These are phyloP conservation scores for Meloe dianella DNA, from an alignment of 2,888 invertebrate species.

Conservation along the genomic window DNA sequence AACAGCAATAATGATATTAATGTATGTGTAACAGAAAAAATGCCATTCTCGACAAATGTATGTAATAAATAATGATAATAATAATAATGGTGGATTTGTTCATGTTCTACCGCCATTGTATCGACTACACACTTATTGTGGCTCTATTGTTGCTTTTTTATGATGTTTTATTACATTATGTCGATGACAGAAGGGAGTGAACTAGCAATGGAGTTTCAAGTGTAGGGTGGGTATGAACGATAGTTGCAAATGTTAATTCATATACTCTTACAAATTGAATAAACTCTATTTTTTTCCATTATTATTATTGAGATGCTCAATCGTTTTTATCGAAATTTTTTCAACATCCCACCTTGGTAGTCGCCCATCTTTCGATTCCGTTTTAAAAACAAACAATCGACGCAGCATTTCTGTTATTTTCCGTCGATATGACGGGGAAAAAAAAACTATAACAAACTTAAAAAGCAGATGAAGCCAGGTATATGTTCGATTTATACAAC, in stretches of 20 bases:
- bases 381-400: no score
- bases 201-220: conserved; percentile 43
- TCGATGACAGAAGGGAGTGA: conserved; percentile 50
- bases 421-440: not conserved
- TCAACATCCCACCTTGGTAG: no score
- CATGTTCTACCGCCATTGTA: conserved; percentile 21
- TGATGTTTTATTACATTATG: conserved; percentile 47
- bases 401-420: conserved; percentile 12
- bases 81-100: conserved; percentile 1
- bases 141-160: conserved; percentile 46
- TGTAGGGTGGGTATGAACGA: conserved; percentile 38
- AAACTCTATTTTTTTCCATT: not conserved
- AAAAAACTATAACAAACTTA: no score
- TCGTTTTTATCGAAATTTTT: no score
- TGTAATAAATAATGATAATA: conserved; percentile 26
- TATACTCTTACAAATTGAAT: conserved; percentile 14
- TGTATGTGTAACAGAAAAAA: not conserved
- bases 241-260: conserved; percentile 12
- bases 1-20: not conserved
- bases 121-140: conserved; percentile 16
- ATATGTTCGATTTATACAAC: conserved; percentile 17
- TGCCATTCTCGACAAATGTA: conserved; percentile 19
- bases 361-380: no score
- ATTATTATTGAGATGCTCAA: no score
- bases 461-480: conserved; percentile 7